A percentile compares a stretch with the other conserved stretches of the same genome.
Conservation (phyloP, 2,888 invertebrate species). For the Tillus elongatus region DNA sequence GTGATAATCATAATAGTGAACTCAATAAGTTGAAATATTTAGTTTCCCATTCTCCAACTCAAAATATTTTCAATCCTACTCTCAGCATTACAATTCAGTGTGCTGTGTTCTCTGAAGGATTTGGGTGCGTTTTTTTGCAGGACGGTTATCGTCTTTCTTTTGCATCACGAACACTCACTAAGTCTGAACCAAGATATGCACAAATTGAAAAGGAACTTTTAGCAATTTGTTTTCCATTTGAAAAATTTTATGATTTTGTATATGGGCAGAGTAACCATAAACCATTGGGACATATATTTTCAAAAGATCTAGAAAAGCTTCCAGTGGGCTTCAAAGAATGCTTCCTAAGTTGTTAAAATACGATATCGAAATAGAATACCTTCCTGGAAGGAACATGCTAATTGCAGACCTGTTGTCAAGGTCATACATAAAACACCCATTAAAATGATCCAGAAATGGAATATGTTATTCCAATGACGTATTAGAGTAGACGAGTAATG, state of each 20-base stretch:
- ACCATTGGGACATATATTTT: too few species aligned
- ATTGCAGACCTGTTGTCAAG: slow-evolving; percentile 10
- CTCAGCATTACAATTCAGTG: too few species aligned
- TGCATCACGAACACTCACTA: slow-evolving; percentile 17
- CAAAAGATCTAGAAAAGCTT: slow-evolving; percentile 7
- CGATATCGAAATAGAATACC: slow-evolving; percentile 9
- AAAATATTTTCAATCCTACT: too few species aligned
- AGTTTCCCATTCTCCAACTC: slow-evolving; percentile 11
- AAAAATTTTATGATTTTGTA: slow-evolving; percentile 30
- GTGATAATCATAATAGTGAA: slow-evolving; percentile 6
- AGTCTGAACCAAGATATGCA: slow-evolving; percentile 23
- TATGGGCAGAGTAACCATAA: slow-evolving; percentile 28
- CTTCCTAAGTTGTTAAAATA: slow-evolving; percentile 10
- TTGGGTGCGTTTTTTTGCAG: slow-evolving; percentile 18
- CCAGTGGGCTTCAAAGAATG: slow-evolving; percentile 9
- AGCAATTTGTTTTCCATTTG: slow-evolving; percentile 27
- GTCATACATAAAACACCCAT: background rate
- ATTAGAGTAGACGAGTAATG: too few species aligned
- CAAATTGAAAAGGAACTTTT: slow-evolving; percentile 33
- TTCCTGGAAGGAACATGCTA: slow-evolving; percentile 11
- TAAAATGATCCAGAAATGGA: slow-evolving; percentile 3
- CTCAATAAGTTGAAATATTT: slow-evolving; percentile 7
- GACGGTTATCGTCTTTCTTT: slow-evolving; percentile 17
- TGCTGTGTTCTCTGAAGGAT: slow-evolving; percentile 15
- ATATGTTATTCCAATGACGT: too few species aligned